Base-by-base conservation (phyloP, 2,113 vertebrate genomes). In the Planiliza haematocheilus region DNA sequence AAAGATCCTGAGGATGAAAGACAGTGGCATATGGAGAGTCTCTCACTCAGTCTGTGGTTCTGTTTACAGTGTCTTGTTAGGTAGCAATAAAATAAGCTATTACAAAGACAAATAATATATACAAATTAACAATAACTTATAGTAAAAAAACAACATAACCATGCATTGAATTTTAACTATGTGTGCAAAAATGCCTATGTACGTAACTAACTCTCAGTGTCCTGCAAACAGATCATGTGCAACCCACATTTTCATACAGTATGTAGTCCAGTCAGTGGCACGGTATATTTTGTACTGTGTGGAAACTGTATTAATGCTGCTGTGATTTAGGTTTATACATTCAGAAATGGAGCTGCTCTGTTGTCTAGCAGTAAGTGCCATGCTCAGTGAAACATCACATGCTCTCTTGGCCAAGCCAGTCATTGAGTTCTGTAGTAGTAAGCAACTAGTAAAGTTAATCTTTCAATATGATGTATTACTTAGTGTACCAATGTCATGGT, bases 181-280 rank as follows among this genome's bases (percentile, higher is more conserved):
- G 39, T 79, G 72, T 89, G 83, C 81, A 89, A 87, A 86, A 55
- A 69, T 48, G 70, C 43, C 51, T 81, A 61, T 12, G 57, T 64
- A 61, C 56, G 38, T 51, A 18, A 0, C 4, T 10, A 43, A 36
- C 0, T 16, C 10, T 66, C 53, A 53, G 41, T 58, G 63, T 52
- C 46, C 53, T 48, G 30, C 41, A 61, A 45, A 68, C 43, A 51
- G 52, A 71, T 39, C 34, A 51, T 45, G 24, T 38, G 43, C 45
- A 5, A 24, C 10, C 11, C 30, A 42, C 30, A 34, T 66, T 11
- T 56, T 48, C 55, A 60, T 9, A 30, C 24, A 30, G 24, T 30
- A 30, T 42, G 59, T 38, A 11, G 62, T 69, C 65, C 21, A 18
- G 42, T 74, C 0, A 70, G 48, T 58, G 55, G 62, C 57, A 80